Evolutionary conservation across 2,888 invertebrate genomes (phyloP).

Genomic region (Athripsodes cinereus): DNA sequence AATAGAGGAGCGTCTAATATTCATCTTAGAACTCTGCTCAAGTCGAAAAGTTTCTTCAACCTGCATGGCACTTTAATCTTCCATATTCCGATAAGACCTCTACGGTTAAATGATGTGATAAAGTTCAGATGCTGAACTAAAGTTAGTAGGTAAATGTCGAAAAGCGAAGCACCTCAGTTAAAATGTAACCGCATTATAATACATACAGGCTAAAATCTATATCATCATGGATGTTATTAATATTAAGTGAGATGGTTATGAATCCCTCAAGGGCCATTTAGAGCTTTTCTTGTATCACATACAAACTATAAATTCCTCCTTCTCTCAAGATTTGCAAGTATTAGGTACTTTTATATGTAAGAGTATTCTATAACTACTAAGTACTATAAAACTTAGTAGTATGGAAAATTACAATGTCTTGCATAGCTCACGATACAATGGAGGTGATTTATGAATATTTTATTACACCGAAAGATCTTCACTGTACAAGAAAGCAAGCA

Average conservation of each 20-base stretch:
- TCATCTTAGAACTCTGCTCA: no score
- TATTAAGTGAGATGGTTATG: slow-evolving; percentile 7
- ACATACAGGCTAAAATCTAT: no score
- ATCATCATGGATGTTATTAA: no score
- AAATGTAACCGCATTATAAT: no score
- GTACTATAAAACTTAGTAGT: background rate
- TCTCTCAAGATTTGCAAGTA: background rate
- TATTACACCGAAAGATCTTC: background rate
- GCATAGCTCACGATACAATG: background rate
- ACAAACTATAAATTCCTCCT: background rate
- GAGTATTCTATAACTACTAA: background rate
- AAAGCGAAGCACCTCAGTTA: no score
- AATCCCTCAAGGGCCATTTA: slow-evolving; percentile 13
- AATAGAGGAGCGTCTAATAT: no score
- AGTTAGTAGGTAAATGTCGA: no score
- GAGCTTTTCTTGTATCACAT: background rate
- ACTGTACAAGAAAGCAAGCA: background rate
- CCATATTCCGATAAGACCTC: no score
- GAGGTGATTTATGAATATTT: slow-evolving; percentile 2
- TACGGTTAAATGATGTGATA: no score
- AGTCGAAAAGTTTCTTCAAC: no score
- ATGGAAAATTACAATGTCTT: background rate
- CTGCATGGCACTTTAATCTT: no score
- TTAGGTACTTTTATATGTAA: background rate
- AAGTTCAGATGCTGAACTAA: no score